Conservation (phyloP, 2,888 invertebrate genomes). For the Callyntrura guangdongensis region DNA sequence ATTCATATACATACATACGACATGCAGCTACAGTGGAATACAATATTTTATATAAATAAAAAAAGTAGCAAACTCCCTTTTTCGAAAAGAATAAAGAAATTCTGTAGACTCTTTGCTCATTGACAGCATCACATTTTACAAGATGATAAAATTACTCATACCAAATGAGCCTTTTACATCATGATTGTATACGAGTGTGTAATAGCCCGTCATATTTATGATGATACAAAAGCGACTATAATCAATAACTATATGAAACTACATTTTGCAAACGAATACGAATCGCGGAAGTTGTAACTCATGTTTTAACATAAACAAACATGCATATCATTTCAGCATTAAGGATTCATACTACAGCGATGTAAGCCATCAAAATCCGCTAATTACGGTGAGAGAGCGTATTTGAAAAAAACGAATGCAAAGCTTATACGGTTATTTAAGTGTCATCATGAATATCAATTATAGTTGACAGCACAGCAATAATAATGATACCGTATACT, state of each 20-base stretch:
- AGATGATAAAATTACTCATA: constrained; percentile 1
- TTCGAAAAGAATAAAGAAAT: background rate
- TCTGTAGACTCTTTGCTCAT: background rate
- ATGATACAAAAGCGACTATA: constrained; percentile 1
- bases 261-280: constrained; percentile 29
- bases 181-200: background rate
- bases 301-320: constrained; percentile 18
- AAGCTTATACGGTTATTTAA: constrained; percentile 42
- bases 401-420: background rate
- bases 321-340: constrained; percentile 14
- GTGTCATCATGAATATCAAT: constrained; percentile 54
- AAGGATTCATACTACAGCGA: background rate
- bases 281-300: constrained; percentile 48
- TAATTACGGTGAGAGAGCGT: too few relatives aligned
- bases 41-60: too few relatives aligned
- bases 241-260: constrained; percentile 57
- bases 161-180: too few relatives aligned
- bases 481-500: background rate
- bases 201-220: background rate
- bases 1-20: background rate
- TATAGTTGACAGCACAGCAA: background rate
- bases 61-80: background rate
- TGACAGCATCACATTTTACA: background rate
- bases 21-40: too few relatives aligned
- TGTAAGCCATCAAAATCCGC: constrained; percentile 28